Evolutionary conservation across 1,140 invertebrate species (phyloP).

Genomic region (Drosophila asahinai): DNA sequence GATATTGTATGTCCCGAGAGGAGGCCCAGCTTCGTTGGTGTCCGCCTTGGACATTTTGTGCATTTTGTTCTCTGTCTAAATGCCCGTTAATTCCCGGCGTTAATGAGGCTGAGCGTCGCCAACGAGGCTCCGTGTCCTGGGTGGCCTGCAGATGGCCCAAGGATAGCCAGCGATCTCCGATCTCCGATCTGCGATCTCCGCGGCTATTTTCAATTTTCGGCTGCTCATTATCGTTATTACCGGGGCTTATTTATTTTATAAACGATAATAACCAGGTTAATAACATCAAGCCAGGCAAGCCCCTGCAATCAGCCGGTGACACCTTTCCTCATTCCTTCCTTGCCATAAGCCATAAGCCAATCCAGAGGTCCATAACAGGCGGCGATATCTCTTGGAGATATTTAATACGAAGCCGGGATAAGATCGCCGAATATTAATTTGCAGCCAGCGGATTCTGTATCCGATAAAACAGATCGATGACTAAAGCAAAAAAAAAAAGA

Average conservation of each 20-base stretch:
- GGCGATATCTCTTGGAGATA: conserved; percentile 18
- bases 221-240: conserved; percentile 44
- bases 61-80: conserved; percentile 61
- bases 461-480: not conserved
- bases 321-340: conserved; percentile 1
- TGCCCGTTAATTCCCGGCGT: conserved; percentile 73
- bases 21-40: conserved; percentile 40
- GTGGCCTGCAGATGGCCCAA: conserved; percentile 44
- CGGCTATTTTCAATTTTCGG: conserved; percentile 39
- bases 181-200: not conserved
- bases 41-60: conserved; percentile 26
- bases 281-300: conserved; percentile 2
- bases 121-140: conserved; percentile 32
- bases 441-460: not conserved
- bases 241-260: conserved; percentile 40
- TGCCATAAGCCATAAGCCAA: not conserved
- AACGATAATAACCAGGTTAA: conserved; percentile 34
- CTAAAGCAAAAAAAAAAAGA: not conserved
- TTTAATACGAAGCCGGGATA: not conserved
- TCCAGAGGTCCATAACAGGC: not conserved
- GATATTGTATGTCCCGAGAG: not conserved
- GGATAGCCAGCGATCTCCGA: not conserved
- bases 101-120: conserved; percentile 66
- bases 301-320: conserved; percentile 24
- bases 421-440: conserved; percentile 9